Base-by-base conservation (phyloP, 2,888 invertebrate species). In the Drosophila putrida region DNA sequence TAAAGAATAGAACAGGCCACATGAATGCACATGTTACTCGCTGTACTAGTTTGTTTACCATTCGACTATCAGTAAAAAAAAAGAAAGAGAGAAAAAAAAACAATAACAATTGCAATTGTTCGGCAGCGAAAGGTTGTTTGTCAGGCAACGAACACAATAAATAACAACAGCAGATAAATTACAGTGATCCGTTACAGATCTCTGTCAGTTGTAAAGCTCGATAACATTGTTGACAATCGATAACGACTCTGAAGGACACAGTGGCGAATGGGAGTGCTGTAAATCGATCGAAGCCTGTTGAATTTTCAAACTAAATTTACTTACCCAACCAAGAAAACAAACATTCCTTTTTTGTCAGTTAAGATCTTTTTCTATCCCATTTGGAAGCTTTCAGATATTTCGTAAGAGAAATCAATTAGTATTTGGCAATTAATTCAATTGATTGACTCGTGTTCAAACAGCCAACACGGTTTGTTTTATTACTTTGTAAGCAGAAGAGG, bases 31-130 rank as follows among this genome's bases (percentile, higher is more conserved):
- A 73, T 69, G 73, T 77, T 51, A 49, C 53, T 49, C 36, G 20
- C 13, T 57, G 63, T 33, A 68, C 61, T 77, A 51, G 47, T 68
- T 78, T 75, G 75, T 78, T 77, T 75, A 78, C 73, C 60, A 55
- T 31, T 44, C 54, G 35, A 41, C 50, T 61, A 77, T 73, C 68
- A 68, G 62, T 35, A 46, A 47, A 57, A 57, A 57, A 57, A 20
- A 20, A 20, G 20, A 20, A 20, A 1, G 20, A 20, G 2, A 2
- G 20, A 20, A 20, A 20, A 60, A 54, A 61, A 13, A 73, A 57
- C 25, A 49, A 46, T 28, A 55, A 20, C 41, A 63, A 55, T 62
- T 61, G 51, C n/a, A 57, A 20, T 66, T 67, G 59, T 60, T 72
- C 53, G 57, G 36, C 41, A 71, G 72, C 46, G 35, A 41, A 66